A percentile compares a stretch with the other conserved stretches of the same genome.
Conservation (phyloP, 1,140 invertebrate genomes). For the Leptinotarsa texana region DNA sequence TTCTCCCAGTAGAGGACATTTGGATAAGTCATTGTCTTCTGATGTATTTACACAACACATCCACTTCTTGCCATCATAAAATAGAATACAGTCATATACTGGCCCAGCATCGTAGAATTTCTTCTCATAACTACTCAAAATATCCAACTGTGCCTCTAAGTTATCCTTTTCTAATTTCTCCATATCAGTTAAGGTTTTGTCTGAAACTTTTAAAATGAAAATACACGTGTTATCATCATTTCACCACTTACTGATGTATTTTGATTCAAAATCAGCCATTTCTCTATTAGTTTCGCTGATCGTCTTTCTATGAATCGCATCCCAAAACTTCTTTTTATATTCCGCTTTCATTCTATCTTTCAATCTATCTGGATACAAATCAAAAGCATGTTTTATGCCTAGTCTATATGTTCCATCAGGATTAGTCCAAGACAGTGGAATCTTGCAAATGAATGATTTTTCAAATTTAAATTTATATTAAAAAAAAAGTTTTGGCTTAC, state of each 20-base stretch:
- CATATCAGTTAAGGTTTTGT: conserved; percentile 54
- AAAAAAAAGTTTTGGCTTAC: conserved; percentile 59
- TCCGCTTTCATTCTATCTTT: conserved; percentile 83
- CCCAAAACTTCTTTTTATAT: conserved; percentile 83
- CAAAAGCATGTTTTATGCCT: conserved; percentile 84
- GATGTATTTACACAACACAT: conserved; percentile 87
- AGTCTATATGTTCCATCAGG: conserved; percentile 80
- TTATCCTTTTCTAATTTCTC: conserved; percentile 91
- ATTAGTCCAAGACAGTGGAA: conserved; percentile 83
- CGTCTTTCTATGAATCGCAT: conserved; percentile 76
- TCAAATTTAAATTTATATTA: neutral
- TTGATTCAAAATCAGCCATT: conserved; percentile 73
- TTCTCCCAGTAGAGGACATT: conserved; percentile 80
- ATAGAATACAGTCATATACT: conserved; percentile 92
- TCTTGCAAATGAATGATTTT: conserved; percentile 59
- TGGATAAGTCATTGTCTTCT: conserved; percentile 77
- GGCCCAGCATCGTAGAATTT: conserved; percentile 83
- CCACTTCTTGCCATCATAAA: conserved; percentile 82
- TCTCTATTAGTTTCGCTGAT: conserved; percentile 76
- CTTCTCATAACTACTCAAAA: conserved; percentile 83
- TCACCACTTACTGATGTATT: conserved; percentile 55
- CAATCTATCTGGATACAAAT: conserved; percentile 83
- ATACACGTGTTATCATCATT: neutral
- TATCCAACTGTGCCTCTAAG: conserved; percentile 82
- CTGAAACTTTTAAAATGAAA: conserved; percentile 23